Conservation (phyloP, 2,113 vertebrate species). For the Ifrita kowaldi region DNA sequence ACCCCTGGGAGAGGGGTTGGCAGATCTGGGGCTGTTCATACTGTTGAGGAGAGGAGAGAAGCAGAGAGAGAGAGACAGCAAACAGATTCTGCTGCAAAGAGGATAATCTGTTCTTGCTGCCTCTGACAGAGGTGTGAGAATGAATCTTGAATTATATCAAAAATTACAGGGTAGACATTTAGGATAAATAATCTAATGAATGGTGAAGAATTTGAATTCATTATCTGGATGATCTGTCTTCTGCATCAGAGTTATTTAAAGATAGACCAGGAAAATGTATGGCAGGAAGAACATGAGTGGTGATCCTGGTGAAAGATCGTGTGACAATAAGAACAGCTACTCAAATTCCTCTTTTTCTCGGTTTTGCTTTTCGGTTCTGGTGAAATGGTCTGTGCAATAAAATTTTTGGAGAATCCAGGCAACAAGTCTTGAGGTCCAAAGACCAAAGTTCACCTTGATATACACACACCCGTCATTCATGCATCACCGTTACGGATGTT, state of each 20-base stretch:
- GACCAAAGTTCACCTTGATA: background rate
- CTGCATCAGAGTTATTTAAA: background rate
- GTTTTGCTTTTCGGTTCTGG: background rate
- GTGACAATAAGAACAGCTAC: background rate
- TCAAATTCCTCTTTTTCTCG: background rate
- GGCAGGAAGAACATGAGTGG: background rate
- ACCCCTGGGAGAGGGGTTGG: background rate
- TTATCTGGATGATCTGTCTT: background rate
- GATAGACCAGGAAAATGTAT: background rate
- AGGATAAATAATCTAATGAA: background rate
- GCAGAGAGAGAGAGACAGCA: background rate
- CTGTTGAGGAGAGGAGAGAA: background rate
- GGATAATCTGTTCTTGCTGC: background rate
- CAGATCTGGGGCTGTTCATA: background rate
- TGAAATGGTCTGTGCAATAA: background rate
- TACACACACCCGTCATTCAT: rapidly evolving
- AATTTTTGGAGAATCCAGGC: background rate
- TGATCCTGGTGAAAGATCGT: rapidly evolving
- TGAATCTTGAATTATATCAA: background rate
- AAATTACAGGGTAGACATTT: background rate
- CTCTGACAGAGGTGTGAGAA: background rate
- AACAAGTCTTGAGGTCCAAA: background rate
- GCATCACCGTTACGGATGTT: rapidly evolving
- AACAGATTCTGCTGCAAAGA: background rate
- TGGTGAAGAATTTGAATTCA: background rate